These are phyloP conservation scores for Macrostomum lignano DNA, from an alignment of 1,140 invertebrate species.

Conservation along the genomic window DNA sequence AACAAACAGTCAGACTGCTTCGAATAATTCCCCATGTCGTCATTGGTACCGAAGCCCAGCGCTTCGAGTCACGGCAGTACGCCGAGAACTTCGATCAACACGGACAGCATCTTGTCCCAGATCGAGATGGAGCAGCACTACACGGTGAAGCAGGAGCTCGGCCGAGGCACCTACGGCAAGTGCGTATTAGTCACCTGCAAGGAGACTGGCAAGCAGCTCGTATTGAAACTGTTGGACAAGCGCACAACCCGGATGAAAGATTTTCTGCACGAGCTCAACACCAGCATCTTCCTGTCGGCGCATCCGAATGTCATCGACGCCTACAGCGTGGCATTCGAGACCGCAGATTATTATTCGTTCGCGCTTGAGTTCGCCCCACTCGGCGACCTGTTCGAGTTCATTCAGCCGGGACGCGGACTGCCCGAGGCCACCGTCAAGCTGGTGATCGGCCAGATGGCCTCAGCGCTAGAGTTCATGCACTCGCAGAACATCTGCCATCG, in stretches of 20 bases:
- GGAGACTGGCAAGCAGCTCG: conserved; percentile 19
- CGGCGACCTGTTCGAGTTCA: no score
- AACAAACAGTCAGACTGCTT: no score
- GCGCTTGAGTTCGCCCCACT: conserved; percentile 22
- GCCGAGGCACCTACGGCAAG: conserved; percentile 21
- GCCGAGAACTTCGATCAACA: conserved; percentile 16
- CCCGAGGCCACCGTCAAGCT: no score
- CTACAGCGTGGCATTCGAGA: conserved; percentile 28
- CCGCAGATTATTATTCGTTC: conserved; percentile 16
- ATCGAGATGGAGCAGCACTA: conserved; percentile 18
- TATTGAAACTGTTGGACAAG: conserved; percentile 26
- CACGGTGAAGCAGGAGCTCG: conserved; percentile 16
- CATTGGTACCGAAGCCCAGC: no score
- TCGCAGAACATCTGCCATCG: no score
- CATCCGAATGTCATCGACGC: conserved; percentile 36
- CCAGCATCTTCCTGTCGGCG: conserved; percentile 53
- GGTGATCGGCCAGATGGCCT: no score
- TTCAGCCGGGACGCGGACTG: no score
- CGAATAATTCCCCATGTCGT: no score
- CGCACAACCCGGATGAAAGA: conserved; percentile 34
- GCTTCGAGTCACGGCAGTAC: conserved; percentile 10
- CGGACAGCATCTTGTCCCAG: conserved; percentile 15
- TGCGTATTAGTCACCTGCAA: conserved; percentile 18
- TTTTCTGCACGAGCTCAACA: conserved; percentile 66
- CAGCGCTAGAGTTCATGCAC: no score